phyloP scores from a whole-genome alignment of 1,140 invertebrate genomes.

The Sitodiplosis mosellana region DNA sequence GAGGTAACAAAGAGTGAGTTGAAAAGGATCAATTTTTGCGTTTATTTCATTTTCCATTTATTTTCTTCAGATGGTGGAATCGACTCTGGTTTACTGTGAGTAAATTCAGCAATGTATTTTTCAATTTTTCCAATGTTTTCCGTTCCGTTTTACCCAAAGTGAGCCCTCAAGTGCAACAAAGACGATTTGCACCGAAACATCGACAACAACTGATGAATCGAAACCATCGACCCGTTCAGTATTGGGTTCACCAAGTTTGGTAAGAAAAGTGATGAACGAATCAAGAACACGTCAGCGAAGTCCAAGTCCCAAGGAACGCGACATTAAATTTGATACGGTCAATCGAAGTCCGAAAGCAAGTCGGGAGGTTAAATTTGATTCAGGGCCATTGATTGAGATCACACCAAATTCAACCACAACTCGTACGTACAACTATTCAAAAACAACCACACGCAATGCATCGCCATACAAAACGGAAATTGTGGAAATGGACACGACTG shows the following conservation, averaged over 20 bases:
- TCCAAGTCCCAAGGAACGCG: conserved; percentile 1
- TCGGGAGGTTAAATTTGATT: conserved; percentile 1
- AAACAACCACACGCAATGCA: neutral
- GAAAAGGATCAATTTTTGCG: too few species aligned
- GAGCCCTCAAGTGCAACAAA: conserved; percentile 19
- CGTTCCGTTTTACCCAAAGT: neutral
- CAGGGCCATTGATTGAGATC: neutral
- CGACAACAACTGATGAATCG: conserved; percentile 11
- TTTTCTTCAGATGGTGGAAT: too few species aligned
- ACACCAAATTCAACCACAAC: neutral
- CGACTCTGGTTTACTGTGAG: too few species aligned
- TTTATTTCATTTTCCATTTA: too few species aligned
- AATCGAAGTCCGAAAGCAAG: neutral
- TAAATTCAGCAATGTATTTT: too few species aligned
- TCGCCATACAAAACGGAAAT: conserved; percentile 8
- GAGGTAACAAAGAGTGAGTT: too few species aligned
- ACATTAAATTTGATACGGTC: too few species aligned
- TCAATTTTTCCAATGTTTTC: too few species aligned
- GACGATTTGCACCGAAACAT: conserved; percentile 21
- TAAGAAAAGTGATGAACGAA: neutral
- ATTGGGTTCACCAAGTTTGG: conserved; percentile 2
- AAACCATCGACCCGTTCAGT: neutral
- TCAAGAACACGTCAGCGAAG: neutral
- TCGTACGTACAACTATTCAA: conserved; percentile 1
- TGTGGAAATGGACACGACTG: conserved; percentile 7